Evolutionary conservation across 2,797 vertebrate species (phyloP).

Genomic region (Amblyopsis hoosieri): DNA sequence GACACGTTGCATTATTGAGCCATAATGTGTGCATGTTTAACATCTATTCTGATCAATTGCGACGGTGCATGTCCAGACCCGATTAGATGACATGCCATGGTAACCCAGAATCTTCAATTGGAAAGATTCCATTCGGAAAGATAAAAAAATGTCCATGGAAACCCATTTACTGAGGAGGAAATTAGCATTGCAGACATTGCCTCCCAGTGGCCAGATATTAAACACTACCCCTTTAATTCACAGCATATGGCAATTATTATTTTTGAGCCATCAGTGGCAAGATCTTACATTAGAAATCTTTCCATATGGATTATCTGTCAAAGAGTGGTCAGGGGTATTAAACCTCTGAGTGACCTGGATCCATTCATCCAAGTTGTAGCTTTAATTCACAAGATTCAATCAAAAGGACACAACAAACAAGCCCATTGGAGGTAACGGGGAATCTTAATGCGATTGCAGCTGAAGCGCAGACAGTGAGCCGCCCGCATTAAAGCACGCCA

Average conservation of each 20-base stretch:
- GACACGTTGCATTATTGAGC: too few species aligned
- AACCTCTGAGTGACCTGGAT: constrained; percentile 53
- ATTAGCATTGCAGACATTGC: too few species aligned
- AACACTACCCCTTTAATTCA: not conserved
- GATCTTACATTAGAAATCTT: constrained; percentile 55
- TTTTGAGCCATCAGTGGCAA: constrained; percentile 28
- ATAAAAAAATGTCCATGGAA: too few species aligned
- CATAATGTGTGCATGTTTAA: too few species aligned
- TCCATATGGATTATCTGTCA: constrained; percentile 16
- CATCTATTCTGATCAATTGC: too few species aligned
- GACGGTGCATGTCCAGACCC: too few species aligned
- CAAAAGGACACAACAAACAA: constrained; percentile 74
- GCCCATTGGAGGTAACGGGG: constrained; percentile 71
- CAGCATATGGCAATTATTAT: not conserved
- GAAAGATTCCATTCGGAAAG: too few species aligned
- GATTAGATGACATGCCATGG: too few species aligned
- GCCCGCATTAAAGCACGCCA: constrained; percentile 82
- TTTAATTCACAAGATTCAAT: constrained; percentile 73
- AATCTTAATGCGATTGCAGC: constrained; percentile 83
- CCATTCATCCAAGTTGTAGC: constrained; percentile 41
- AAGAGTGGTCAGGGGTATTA: constrained; percentile 44
- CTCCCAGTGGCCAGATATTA: not conserved
- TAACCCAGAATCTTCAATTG: too few species aligned
- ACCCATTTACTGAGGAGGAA: not conserved
- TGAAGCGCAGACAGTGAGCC: constrained; percentile 81